Conservation (phyloP, 1,140 invertebrate genomes). For the Micrasema longulum region DNA sequence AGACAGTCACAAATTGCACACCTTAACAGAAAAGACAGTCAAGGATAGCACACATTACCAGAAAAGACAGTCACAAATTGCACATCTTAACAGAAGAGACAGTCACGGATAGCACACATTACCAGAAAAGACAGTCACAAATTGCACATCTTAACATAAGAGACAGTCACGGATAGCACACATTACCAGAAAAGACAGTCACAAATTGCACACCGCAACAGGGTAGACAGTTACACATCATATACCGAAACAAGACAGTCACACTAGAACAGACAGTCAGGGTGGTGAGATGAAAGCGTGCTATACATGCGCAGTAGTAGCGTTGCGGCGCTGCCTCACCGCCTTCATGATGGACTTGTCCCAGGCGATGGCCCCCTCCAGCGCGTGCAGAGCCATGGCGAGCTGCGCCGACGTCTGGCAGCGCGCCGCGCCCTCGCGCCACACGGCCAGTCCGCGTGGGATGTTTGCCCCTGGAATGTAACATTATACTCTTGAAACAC, state of each 20-base stretch:
- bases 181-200: no score
- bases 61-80: no score
- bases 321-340: constrained; percentile 72
- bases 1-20: no score
- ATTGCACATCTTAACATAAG: no score
- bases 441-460: constrained; percentile 78
- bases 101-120: no score
- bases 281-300: constrained; percentile 22
- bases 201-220: no score
- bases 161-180: no score
- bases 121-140: no score
- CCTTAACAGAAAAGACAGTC: not conserved
- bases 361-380: constrained; percentile 95
- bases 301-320: constrained; percentile 24
- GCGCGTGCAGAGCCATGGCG: constrained; percentile 88
- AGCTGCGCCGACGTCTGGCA: constrained; percentile 90
- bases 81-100: no score
- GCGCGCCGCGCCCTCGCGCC: constrained; percentile 88
- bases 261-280: not conserved
- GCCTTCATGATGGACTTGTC: constrained; percentile 99
- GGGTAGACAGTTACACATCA: not conserved
- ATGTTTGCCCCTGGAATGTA: constrained; percentile 48
- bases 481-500: no score
- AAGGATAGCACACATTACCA: no score
- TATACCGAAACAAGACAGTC: not conserved